Evolutionary conservation across 2,797 vertebrate genomes (phyloP).

Genomic region (Poeciliopsis infans): DNA sequence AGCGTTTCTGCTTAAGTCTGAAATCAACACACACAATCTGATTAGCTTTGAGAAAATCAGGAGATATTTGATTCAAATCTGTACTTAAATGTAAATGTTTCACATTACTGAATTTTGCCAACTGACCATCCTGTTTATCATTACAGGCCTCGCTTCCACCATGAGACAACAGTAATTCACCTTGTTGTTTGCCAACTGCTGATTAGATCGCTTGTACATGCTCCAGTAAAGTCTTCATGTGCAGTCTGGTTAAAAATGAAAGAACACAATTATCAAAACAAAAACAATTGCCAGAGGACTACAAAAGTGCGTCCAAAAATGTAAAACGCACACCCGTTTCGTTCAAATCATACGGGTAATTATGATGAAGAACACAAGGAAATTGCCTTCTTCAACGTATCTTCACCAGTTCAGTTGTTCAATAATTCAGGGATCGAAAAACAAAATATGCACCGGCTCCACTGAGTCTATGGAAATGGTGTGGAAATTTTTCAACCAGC

Average conservation of each 20-base stretch:
- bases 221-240: neutral
- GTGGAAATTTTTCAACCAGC: conserved; percentile 12
- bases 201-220: neutral
- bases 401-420: neutral
- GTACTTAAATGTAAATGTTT: neutral
- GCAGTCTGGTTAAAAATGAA: neutral
- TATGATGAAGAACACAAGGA: neutral
- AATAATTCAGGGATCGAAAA: neutral
- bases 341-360: neutral
- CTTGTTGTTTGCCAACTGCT: neutral
- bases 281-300: neutral
- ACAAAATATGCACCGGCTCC: conserved; percentile 19
- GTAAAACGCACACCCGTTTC: neutral
- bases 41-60: neutral
- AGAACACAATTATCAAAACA: neutral
- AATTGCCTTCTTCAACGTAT: neutral
- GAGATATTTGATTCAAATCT: neutral
- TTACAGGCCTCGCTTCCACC: neutral
- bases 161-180: neutral
- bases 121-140: neutral
- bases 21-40: conserved; percentile 4
- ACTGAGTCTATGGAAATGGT: conserved; percentile 30
- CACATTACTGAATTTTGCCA: neutral
- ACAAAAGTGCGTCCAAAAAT: neutral
- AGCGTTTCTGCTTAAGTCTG: neutral